Evolutionary conservation across 2,888 invertebrate genomes (phyloP), one percentile per base, ranked within the genome.

Genomic region (Xylota segnis): DNA sequence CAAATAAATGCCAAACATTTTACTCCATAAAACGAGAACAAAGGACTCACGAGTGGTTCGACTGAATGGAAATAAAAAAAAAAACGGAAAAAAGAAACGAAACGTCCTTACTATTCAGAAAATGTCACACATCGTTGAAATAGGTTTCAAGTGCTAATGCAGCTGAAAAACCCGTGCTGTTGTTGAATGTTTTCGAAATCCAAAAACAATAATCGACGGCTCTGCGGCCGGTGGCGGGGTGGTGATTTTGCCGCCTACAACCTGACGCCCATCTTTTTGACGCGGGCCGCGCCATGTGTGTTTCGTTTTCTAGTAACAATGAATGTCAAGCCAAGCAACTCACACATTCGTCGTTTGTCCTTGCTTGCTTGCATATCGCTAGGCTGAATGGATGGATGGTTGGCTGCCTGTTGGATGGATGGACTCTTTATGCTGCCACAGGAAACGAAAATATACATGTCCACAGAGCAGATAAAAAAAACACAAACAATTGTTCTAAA

Each of bases 1-100:
- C 86, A 82, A 86, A 86, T 82, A 86, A 86, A 86, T 82, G 86
- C 82, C 76, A 86, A 86, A 86, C 86, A 86, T 86, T 86, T 82
- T 82, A 68, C 82, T 82, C 76, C 52, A 76, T 63, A 86, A 71
- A 81, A 71, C 81, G 70, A 66, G 76, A 84, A 86, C 86, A 86
- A 86, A 86, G 65, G 86, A 61, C 37, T n/a, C 27, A 23, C 12
- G 65, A 84, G 75, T 84, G 71, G 61, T 81, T 66, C 52, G 54
- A 74, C 56, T 65, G 56, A 79, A 74, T 61, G 47, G 56, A 32
- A 54, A 74, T 34, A 27, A 56, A 47, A 63, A 32, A 27, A 58
- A 27, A 56, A 68, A 40, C n/a, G n/a, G n/a, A 50, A 47, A 56
- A 34, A 34, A 7, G 5, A 34, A 34, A 32, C 43, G 14, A 63